phyloP scores from a whole-genome alignment of 2,888 invertebrate genomes.

The Callyntrura guangdongensis region DNA sequence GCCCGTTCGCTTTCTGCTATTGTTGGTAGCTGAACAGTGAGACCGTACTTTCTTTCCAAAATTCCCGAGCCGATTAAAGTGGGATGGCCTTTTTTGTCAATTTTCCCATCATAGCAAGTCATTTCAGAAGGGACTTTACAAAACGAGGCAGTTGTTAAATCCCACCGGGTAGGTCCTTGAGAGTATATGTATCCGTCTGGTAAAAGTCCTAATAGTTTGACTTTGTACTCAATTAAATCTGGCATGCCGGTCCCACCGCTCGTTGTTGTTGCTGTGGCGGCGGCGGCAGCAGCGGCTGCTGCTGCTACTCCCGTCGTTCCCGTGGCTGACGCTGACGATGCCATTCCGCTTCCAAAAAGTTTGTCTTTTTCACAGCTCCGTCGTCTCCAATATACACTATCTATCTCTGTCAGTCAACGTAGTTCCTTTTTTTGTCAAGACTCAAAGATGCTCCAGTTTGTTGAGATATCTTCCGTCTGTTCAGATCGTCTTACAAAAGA shows the following conservation, averaged over 20 bases:
- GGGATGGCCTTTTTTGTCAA: slow-evolving; percentile 81
- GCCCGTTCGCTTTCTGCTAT: slow-evolving; percentile 81
- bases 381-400: slow-evolving; percentile 39
- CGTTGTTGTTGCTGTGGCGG: neutral
- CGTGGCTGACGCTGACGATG: slow-evolving; percentile 59
- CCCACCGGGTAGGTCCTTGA: slow-evolving; percentile 77
- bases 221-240: slow-evolving; percentile 83
- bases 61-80: slow-evolving; percentile 80
- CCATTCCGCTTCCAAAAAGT: slow-evolving; percentile 50
- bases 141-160: slow-evolving; percentile 81
- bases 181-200: slow-evolving; percentile 82
- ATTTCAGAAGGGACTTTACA: slow-evolving; percentile 82
- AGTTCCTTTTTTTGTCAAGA: slow-evolving; percentile 31
- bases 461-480: slow-evolving; percentile 48
- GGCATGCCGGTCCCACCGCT: slow-evolving; percentile 54
- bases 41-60: slow-evolving; percentile 81
- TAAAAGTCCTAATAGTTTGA: slow-evolving; percentile 80
- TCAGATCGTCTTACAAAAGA: slow-evolving; percentile 11
- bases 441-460: slow-evolving; percentile 45
- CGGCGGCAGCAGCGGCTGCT: neutral
- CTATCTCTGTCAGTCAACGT: slow-evolving; percentile 63
- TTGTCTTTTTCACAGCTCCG: slow-evolving; percentile 15
- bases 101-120: slow-evolving; percentile 82
- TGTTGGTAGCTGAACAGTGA: slow-evolving; percentile 81
- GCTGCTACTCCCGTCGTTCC: slow-evolving; percentile 42